phyloP scores from a whole-genome alignment of 2,888 invertebrate species.

The Antitype chi region DNA sequence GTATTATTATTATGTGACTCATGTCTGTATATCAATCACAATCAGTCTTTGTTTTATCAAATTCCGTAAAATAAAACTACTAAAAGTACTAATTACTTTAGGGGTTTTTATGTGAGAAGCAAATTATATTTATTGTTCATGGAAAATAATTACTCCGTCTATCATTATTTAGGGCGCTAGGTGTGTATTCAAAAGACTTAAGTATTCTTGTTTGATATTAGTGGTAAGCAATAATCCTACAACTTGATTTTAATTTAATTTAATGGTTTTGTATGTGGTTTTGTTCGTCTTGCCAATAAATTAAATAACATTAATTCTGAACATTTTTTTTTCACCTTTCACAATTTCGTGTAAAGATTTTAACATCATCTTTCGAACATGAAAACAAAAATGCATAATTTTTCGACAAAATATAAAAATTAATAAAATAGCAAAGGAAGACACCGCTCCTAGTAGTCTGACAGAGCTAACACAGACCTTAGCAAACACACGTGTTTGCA shows the following conservation, averaged over 20 bases:
- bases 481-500: slow-evolving; percentile 69
- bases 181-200: neutral
- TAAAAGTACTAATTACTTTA: neutral
- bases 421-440: slow-evolving; percentile 18
- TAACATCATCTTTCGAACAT: neutral
- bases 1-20: neutral
- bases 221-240: neutral
- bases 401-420: neutral
- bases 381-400: neutral
- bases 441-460: slow-evolving; percentile 41
- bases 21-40: neutral
- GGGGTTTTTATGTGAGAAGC: neutral
- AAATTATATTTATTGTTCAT: neutral
- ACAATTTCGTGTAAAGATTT: too few species aligned
- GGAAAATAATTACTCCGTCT: neutral
- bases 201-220: neutral
- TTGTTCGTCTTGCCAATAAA: neutral
- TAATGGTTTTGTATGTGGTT: neutral
- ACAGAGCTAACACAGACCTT: slow-evolving; percentile 60
- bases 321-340: too few species aligned
- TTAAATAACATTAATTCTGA: neutral
- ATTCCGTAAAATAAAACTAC: neutral
- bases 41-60: neutral
- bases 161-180: neutral
- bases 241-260: neutral